A percentile compares a stretch with the other conserved stretches of the same genome.
Conservation (phyloP, 2,888 invertebrate species). For the Abscondita cerata region DNA sequence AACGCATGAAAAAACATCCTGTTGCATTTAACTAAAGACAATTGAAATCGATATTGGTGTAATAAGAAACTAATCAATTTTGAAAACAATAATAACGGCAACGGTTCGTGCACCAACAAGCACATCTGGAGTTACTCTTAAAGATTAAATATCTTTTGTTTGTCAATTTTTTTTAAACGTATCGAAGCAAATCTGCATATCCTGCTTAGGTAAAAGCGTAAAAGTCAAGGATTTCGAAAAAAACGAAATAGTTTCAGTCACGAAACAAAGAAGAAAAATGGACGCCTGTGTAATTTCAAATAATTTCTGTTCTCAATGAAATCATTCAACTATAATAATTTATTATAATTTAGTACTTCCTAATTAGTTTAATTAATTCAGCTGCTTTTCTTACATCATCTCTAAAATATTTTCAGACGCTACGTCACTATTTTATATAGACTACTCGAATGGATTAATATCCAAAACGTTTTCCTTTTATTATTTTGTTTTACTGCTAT, state of each 20-base stretch:
- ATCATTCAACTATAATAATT: conserved; percentile 6
- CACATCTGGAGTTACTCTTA: conserved; percentile 30
- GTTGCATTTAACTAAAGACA: not conserved
- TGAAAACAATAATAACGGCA: conserved; percentile 27
- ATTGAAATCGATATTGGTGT: conserved; percentile 35
- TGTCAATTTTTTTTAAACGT: conserved; percentile 22
- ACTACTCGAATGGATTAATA: no score
- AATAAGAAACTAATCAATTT: conserved; percentile 34
- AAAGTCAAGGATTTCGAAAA: conserved; percentile 7
- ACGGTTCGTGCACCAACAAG: conserved; percentile 21
- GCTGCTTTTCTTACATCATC: conserved; percentile 10
- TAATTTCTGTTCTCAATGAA: conserved; percentile 9
- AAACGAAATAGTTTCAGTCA: no score
- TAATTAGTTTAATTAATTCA: conserved; percentile 12
- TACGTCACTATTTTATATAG: not conserved
- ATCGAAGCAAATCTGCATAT: conserved; percentile 29
- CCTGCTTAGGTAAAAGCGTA: conserved; percentile 14
- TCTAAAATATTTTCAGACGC: conserved; percentile 1
- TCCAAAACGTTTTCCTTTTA: no score
- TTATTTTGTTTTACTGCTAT: no score
- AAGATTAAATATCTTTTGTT: conserved; percentile 33
- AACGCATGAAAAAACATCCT: not conserved
- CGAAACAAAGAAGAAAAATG: not conserved
- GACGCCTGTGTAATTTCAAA: not conserved
- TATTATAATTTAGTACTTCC: conserved; percentile 9